phyloP scores from a whole-genome alignment of 2,797 vertebrate genomes.

The Adelosebastes latens region DNA sequence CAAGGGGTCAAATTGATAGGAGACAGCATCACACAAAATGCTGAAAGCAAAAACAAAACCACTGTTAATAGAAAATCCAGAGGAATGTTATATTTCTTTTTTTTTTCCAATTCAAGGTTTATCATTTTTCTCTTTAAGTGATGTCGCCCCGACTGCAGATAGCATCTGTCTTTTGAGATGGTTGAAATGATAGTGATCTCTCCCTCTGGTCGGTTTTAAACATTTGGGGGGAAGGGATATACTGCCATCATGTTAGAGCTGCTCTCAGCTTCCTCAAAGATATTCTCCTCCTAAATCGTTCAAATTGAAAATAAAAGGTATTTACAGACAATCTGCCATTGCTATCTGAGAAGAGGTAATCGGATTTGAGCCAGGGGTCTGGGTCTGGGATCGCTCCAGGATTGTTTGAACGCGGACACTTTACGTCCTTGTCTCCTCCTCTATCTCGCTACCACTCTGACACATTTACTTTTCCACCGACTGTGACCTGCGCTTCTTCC shows the following conservation, averaged over 20 bases:
- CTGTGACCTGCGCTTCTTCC: constrained; percentile 32
- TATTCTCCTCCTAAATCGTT: constrained; percentile 47
- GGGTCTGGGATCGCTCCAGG: constrained; percentile 13
- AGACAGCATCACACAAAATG: not conserved
- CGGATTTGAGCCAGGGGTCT: constrained; percentile 26
- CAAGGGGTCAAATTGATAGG: not conserved
- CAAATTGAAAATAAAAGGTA: constrained; percentile 59
- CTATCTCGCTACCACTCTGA: constrained; percentile 30
- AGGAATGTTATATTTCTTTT: not conserved
- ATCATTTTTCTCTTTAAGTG: constrained; percentile 24
- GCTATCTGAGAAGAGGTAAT: constrained; percentile 50
- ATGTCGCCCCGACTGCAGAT: constrained; percentile 42
- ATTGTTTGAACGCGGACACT: constrained; percentile 21
- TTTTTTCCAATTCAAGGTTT: not conserved
- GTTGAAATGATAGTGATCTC: constrained; percentile 61
- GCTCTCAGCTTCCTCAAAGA: constrained; percentile 36
- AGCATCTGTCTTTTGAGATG: constrained; percentile 49
- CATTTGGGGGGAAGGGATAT: constrained; percentile 49
- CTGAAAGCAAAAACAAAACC: constrained; percentile 5
- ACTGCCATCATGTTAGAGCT: constrained; percentile 44
- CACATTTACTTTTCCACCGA: constrained; percentile 24
- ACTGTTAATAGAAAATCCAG: constrained; percentile 8
- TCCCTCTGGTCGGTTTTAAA: constrained; percentile 44
- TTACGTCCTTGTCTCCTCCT: constrained; percentile 13
- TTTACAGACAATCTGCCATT: constrained; percentile 61